Percentiles rank a stretch among this genome's conserved stretches.
Conservation (phyloP, 2,113 vertebrate genomes). For the Setophaga petechia region DNA sequence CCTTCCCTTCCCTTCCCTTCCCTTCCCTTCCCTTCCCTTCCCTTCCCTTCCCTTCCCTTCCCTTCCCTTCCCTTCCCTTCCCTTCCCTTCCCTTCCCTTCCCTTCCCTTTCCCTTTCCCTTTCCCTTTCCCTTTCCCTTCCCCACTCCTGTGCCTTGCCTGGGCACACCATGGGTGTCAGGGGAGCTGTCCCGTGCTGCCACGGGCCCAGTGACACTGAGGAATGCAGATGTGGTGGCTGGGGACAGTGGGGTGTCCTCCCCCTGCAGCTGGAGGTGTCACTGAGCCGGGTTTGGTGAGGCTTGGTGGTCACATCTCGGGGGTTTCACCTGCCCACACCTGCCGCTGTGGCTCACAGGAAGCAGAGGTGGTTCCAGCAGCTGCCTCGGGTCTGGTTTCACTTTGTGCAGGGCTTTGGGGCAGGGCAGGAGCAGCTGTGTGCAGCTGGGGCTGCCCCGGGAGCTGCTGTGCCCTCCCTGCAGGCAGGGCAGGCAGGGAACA, state of each 20-base stretch:
- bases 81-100: not conserved
- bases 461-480: rapidly evolving
- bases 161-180: not conserved
- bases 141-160: rapidly evolving
- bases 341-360: not conserved
- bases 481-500: not conserved
- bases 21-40: too few species aligned
- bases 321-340: not conserved
- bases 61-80: not conserved
- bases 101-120: too few species aligned
- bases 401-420: not conserved
- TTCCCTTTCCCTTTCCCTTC: too few species aligned
- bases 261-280: rapidly evolving
- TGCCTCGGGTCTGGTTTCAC: not conserved
- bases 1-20: too few species aligned
- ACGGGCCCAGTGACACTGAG: not conserved
- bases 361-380: not conserved
- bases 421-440: not conserved
- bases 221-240: not conserved
- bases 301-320: not conserved
- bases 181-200: not conserved
- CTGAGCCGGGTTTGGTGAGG: not conserved
- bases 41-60: too few species aligned
- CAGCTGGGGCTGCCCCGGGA: not conserved
- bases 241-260: not conserved